Percentiles rank a stretch among this genome's conserved stretches.
Conservation (phyloP, 2,113 vertebrate species). For the Urocitellus parryii region DNA sequence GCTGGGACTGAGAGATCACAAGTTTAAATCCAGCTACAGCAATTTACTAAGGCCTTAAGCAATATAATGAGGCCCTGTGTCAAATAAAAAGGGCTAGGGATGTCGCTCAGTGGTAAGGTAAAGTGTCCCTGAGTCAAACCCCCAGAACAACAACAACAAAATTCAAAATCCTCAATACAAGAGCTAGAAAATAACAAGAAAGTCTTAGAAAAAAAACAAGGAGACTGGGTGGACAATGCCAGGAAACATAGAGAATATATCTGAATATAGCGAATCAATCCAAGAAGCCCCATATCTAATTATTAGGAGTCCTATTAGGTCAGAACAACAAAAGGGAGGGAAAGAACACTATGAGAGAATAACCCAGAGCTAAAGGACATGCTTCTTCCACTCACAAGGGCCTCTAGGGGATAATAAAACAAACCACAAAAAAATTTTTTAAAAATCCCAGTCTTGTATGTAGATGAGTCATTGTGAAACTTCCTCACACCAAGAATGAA, state of each 20-base stretch:
- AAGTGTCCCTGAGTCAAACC: too few species aligned
- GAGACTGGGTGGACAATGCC: neutral
- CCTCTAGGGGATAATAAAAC: neutral
- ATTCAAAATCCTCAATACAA: neutral
- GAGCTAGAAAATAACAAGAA: neutral
- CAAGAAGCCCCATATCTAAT: neutral
- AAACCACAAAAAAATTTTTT: neutral
- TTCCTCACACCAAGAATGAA: neutral
- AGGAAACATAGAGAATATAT: neutral
- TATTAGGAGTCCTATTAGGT: neutral
- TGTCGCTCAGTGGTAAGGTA: too few species aligned
- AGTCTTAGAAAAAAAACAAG: neutral
- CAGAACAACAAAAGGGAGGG: neutral
- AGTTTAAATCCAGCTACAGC: too few species aligned
- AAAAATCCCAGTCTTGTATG: neutral
- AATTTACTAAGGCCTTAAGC: too few species aligned
- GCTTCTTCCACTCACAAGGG: neutral
- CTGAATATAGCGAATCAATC: neutral
- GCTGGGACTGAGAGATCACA: too few species aligned
- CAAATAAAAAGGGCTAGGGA: too few species aligned
- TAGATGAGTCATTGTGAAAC: neutral
- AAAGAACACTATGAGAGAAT: neutral
- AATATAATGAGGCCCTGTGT: too few species aligned
- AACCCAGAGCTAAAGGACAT: neutral
- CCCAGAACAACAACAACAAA: neutral